Evolutionary conservation across 2,888 invertebrate species (phyloP).

Genomic region (Troides oblongomaculatus): DNA sequence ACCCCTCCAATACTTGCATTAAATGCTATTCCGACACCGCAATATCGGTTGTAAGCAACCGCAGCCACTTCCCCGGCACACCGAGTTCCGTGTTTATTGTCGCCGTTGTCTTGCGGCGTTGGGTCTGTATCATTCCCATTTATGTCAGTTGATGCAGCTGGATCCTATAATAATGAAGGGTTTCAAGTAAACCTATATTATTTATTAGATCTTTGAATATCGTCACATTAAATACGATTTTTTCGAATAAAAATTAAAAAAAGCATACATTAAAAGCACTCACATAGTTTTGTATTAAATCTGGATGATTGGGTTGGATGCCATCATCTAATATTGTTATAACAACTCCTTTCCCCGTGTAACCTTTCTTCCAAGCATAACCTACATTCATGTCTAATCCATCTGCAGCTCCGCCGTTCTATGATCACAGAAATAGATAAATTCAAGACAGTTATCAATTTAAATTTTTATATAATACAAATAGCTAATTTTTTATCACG

Average conservation of each 20-base stretch:
- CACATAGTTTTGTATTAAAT: slow-evolving; percentile 91
- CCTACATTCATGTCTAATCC: slow-evolving; percentile 98
- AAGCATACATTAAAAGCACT: background rate
- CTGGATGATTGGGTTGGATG: slow-evolving; percentile 97
- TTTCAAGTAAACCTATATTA: background rate
- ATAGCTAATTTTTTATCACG: too few relatives aligned
- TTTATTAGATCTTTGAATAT: background rate
- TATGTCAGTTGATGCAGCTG: slow-evolving; percentile 96
- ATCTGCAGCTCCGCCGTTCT: slow-evolving; percentile 96
- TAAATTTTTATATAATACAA: too few relatives aligned
- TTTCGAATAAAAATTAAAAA: background rate
- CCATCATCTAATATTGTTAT: slow-evolving; percentile 98
- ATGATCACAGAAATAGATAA: slow-evolving; percentile 32
- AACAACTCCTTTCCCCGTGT: slow-evolving; percentile 96
- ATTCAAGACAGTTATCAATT: background rate
- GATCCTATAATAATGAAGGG: slow-evolving; percentile 84
- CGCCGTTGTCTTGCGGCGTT: slow-evolving; percentile 98
- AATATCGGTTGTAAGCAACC: slow-evolving; percentile 96
- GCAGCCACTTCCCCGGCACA: slow-evolving; percentile 99
- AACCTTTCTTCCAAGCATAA: slow-evolving; percentile 97
- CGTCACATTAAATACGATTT: background rate
- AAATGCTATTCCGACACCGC: slow-evolving; percentile 98
- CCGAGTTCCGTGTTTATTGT: slow-evolving; percentile 99
- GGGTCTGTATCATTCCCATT: slow-evolving; percentile 98
- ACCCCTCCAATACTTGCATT: slow-evolving; percentile 98